phyloP scores from a whole-genome alignment of 2,113 vertebrate species.

The Mixornis gularis region DNA sequence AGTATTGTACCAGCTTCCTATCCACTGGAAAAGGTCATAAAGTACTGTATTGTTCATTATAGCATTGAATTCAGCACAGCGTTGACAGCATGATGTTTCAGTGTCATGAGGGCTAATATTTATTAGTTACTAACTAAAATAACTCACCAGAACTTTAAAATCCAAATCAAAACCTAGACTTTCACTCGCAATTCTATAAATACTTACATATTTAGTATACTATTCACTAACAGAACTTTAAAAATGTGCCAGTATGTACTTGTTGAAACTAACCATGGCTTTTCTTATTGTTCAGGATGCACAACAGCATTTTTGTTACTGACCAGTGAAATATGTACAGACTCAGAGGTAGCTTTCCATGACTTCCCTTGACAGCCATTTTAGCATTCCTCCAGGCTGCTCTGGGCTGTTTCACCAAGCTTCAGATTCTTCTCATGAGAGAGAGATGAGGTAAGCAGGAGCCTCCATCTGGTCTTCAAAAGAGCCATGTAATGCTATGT shows the following conservation, averaged over 20 bases:
- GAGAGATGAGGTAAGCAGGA: slow-evolving; percentile 76
- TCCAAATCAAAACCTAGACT: not conserved
- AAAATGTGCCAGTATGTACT: not conserved
- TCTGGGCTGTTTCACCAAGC: slow-evolving; percentile 30
- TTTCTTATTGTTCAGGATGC: not conserved
- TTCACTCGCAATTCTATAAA: not conserved
- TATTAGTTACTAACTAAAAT: not conserved
- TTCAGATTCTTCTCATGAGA: slow-evolving; percentile 67
- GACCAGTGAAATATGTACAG: not conserved
- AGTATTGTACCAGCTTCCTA: not conserved
- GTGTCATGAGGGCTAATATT: not conserved
- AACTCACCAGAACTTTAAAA: not conserved
- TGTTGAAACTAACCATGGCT: not conserved
- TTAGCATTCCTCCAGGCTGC: slow-evolving; percentile 52
- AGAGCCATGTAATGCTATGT: slow-evolving; percentile 51
- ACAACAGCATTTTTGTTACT: not conserved
- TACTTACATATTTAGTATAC: not conserved
- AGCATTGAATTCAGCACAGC: not conserved
- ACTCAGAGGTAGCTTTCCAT: slow-evolving; percentile 6
- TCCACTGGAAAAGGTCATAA: not conserved
- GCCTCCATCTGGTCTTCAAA: slow-evolving; percentile 42
- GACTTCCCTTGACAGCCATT: slow-evolving; percentile 43
- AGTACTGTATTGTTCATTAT: not conserved
- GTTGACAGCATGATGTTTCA: not conserved
- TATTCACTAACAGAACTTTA: not conserved